These are phyloP conservation scores for Rotaria socialis DNA, from an alignment of 2,888 invertebrate genomes.

Conservation along the genomic window DNA sequence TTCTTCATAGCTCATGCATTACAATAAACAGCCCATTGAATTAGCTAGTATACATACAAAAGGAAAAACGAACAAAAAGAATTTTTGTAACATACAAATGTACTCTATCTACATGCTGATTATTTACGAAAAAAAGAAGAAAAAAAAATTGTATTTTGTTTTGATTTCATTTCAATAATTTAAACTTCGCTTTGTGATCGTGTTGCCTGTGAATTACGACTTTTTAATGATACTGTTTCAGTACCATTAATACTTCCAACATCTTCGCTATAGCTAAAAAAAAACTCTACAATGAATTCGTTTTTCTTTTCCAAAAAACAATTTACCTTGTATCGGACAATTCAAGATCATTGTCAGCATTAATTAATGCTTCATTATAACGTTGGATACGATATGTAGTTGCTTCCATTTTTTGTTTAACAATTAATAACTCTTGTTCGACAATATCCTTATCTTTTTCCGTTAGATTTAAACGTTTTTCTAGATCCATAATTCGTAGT, in stretches of 20 bases:
- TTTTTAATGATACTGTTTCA: conserved; percentile 4
- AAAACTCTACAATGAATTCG: not conserved
- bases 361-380: conserved; percentile 26
- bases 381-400: conserved; percentile 17
- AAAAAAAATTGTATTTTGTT: no score
- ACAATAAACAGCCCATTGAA: not conserved
- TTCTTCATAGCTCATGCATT: not conserved
- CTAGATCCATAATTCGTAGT: conserved; percentile 30
- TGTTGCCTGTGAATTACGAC: not conserved
- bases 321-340: conserved; percentile 2
- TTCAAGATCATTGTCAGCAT: conserved; percentile 10
- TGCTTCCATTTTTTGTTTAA: conserved; percentile 9
- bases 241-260: conserved; percentile 23
- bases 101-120: not conserved
- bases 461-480: conserved; percentile 35
- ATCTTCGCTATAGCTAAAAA: conserved; percentile 26
- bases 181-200: conserved; percentile 29
- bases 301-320: no score
- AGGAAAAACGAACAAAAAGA: not conserved
- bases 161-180: not conserved
- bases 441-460: conserved; percentile 37
- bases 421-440: conserved; percentile 34
- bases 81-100: not conserved
- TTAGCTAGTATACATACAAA: not conserved
- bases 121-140: not conserved